These are phyloP conservation scores for Drosophila auraria DNA, from an alignment of 1,140 invertebrate genomes.

Conservation along the genomic window DNA sequence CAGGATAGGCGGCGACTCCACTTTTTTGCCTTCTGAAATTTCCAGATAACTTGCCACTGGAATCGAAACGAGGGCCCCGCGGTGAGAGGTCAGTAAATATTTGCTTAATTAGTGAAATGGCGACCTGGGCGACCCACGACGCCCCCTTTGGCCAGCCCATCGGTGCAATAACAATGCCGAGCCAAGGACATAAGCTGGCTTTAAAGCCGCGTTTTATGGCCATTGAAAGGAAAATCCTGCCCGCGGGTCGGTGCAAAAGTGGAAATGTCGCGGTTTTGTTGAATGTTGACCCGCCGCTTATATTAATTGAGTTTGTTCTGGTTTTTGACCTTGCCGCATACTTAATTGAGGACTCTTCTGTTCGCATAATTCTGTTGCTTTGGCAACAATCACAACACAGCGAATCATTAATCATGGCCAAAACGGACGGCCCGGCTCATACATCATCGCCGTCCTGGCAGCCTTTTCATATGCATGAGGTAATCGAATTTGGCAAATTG, in stretches of 20 bases:
- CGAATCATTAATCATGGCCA: slow-evolving; percentile 54
- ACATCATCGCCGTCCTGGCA: slow-evolving; percentile 49
- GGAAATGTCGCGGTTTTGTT: slow-evolving; percentile 37
- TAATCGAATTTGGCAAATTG: slow-evolving; percentile 77
- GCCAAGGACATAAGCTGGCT: slow-evolving; percentile 65
- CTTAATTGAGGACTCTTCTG: slow-evolving; percentile 44
- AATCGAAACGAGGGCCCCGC: not conserved
- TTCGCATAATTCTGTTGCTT: slow-evolving; percentile 22
- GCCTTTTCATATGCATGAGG: slow-evolving; percentile 74
- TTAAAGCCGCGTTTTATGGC: slow-evolving; percentile 65
- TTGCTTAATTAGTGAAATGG: slow-evolving; percentile 83
- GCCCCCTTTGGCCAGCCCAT: not conserved
- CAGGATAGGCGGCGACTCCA: slow-evolving; percentile 7
- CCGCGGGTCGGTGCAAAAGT: slow-evolving; percentile 5
- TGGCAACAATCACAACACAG: slow-evolving; percentile 50
- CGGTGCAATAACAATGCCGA: slow-evolving; percentile 25
- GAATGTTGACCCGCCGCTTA: slow-evolving; percentile 71
- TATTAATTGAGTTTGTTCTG: slow-evolving; percentile 81
- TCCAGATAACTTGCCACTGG: slow-evolving; percentile 66
- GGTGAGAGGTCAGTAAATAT: slow-evolving; percentile 63
- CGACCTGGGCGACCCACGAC: slow-evolving; percentile 21
- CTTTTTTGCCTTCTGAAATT: slow-evolving; percentile 54
- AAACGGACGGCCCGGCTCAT: slow-evolving; percentile 36
- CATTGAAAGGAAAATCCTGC: slow-evolving; percentile 39
- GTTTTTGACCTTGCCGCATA: slow-evolving; percentile 74